Percentiles rank a stretch among this genome's conserved stretches.
Conservation (phyloP, 1,140 invertebrate genomes). For the Microvelia longipes region DNA sequence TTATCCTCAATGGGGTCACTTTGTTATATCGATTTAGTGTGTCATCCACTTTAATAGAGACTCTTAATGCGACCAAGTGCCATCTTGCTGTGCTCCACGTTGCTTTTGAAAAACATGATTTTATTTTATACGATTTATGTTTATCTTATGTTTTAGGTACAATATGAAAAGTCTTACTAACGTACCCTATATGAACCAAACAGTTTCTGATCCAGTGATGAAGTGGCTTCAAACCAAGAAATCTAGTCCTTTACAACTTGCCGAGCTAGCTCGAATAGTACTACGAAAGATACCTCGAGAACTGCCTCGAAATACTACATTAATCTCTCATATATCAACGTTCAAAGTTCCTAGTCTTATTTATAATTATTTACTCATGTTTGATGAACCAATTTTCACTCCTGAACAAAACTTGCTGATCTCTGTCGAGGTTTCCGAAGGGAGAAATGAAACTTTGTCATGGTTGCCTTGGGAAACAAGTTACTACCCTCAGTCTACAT, state of each 20-base stretch:
- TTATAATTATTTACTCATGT: constrained; percentile 7
- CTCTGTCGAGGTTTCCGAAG: neutral
- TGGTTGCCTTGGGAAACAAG: neutral
- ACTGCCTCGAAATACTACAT: neutral
- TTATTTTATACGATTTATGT: too few relatives aligned
- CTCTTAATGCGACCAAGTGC: too few relatives aligned
- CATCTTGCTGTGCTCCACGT: too few relatives aligned
- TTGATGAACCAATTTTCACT: constrained; percentile 22
- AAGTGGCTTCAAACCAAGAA: constrained; percentile 27
- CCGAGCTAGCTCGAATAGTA: constrained; percentile 31
- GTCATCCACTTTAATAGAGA: too few relatives aligned
- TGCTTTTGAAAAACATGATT: too few relatives aligned
- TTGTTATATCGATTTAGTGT: too few relatives aligned
- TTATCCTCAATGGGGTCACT: too few relatives aligned
- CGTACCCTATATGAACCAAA: constrained; percentile 21
- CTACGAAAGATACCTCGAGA: constrained; percentile 24
- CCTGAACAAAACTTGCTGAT: neutral
- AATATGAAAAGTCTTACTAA: constrained; percentile 23
- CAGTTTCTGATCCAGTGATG: constrained; percentile 18
- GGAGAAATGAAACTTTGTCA: neutral
- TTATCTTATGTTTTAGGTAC: constrained; percentile 16
- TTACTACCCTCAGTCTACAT: neutral
- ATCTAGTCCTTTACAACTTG: constrained; percentile 31
- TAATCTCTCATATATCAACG: neutral
- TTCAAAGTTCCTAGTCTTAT: constrained; percentile 6